Percentiles rank a stretch among this genome's conserved stretches.
phyloP scores from a whole-genome alignment of 1,140 invertebrate species.

The Heterodera carotae region DNA sequence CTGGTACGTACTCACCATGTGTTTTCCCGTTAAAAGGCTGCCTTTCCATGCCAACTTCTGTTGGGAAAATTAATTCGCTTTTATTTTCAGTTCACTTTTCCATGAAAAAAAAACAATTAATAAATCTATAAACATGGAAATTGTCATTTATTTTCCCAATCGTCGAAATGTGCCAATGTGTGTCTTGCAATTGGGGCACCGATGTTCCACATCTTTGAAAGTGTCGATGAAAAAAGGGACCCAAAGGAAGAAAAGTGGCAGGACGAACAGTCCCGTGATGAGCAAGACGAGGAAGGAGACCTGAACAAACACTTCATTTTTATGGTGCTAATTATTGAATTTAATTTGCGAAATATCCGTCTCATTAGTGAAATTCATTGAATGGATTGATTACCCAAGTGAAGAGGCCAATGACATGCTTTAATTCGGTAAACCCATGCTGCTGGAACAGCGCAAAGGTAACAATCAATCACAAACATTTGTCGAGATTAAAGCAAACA shows the following conservation, averaged over 20 bases:
- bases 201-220: conserved; percentile 60
- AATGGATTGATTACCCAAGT: conserved; percentile 29
- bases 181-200: conserved; percentile 55
- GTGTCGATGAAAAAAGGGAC: conserved; percentile 60
- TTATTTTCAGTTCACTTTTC: too few species aligned
- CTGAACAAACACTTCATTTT: too few species aligned
- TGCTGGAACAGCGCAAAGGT: conserved; percentile 47
- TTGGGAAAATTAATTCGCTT: too few species aligned
- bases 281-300: conserved; percentile 54
- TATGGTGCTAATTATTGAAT: too few species aligned
- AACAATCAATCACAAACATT: too few species aligned
- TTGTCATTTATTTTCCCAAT: conserved; percentile 53
- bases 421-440: conserved; percentile 56
- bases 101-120: too few species aligned
- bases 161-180: conserved; percentile 57
- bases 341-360: too few species aligned
- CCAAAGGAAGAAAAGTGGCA: conserved; percentile 61
- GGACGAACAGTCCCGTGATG: conserved; percentile 49
- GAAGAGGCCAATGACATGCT: conserved; percentile 33
- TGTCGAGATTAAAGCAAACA: conserved; percentile 12
- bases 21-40: too few species aligned
- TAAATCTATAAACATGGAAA: not conserved
- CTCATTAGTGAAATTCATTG: conserved; percentile 2
- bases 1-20: too few species aligned
- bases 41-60: too few species aligned